A percentile compares a stretch with the other conserved stretches of the same genome.
Evolutionary conservation across 2,888 invertebrate genomes (phyloP).

Genomic region (Scaptomyza reducta): DNA sequence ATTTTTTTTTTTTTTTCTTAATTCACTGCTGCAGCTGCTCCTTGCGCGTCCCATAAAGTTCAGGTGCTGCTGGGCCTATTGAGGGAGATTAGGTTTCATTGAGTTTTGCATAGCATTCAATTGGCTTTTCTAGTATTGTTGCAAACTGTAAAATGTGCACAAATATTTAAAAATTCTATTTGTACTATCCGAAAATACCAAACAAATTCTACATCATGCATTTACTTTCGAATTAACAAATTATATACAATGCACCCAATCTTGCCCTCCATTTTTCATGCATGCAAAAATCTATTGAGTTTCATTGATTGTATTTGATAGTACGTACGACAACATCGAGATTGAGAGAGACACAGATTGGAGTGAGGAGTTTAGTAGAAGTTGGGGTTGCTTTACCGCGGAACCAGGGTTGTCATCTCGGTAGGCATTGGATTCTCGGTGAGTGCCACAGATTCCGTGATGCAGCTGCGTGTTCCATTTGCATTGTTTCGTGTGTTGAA

Average conservation of each 20-base stretch:
- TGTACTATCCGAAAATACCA: constrained; percentile 12
- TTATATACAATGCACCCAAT: constrained; percentile 33
- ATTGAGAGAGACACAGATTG: constrained; percentile 6
- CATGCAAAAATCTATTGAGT: constrained; percentile 29
- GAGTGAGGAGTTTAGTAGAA: constrained; percentile 14
- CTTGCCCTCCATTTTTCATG: not conserved
- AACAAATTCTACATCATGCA: constrained; percentile 13
- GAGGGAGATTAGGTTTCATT: constrained; percentile 25
- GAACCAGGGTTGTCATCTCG: constrained; percentile 82
- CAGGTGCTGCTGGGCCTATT: constrained; percentile 39
- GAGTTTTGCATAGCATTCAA: constrained; percentile 25
- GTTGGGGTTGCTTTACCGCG: constrained; percentile 74
- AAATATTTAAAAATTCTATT: constrained; percentile 45
- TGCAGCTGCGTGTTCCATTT: constrained; percentile 71
- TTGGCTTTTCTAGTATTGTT: constrained; percentile 55
- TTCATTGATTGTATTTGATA: not conserved
- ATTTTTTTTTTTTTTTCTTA: too few relatives aligned
- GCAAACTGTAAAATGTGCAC: constrained; percentile 65
- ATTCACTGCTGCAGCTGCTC: constrained; percentile 5
- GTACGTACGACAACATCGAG: constrained; percentile 9
- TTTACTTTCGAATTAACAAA: constrained; percentile 9
- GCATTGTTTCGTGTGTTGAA: constrained; percentile 52
- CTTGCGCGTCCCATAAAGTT: constrained; percentile 24
- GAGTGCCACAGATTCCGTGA: constrained; percentile 81
- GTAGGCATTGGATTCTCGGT: constrained; percentile 83